Conservation (phyloP, 2,888 invertebrate genomes). For the Byasa hedistus region DNA sequence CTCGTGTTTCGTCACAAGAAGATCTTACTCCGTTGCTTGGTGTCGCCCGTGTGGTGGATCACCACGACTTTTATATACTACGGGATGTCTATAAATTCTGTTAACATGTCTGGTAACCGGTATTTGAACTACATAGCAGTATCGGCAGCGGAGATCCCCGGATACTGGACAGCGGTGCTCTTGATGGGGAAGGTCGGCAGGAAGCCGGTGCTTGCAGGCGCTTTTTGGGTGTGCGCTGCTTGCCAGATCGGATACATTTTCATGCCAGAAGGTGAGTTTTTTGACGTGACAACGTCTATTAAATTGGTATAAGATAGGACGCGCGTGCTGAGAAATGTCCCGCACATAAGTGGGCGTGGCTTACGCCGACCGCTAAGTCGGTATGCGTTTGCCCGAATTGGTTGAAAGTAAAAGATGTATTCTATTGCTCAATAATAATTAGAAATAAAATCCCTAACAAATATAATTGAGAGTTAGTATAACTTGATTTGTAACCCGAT, state of each 20-base stretch:
- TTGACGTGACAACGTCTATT: no score
- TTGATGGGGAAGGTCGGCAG: conserved; percentile 81
- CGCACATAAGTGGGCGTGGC: no score
- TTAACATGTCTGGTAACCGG: conserved; percentile 81
- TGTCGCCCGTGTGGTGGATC: conserved; percentile 81
- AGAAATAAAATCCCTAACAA: no score
- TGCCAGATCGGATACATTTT: conserved; percentile 80
- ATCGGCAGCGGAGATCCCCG: conserved; percentile 83
- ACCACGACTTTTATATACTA: conserved; percentile 84
- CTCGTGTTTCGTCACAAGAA: conserved; percentile 63
- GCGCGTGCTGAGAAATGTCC: no score
- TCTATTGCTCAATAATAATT: no score
- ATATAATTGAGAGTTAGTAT: no score
- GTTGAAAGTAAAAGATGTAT: no score
- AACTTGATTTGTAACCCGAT: no score
- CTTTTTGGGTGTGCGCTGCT: conserved; percentile 79
- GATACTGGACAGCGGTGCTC: conserved; percentile 80
- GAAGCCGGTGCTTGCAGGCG: conserved; percentile 77
- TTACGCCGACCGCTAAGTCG: no score
- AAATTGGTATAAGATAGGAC: no score
- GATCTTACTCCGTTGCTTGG: conserved; percentile 67
- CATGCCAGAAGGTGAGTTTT: conserved; percentile 71
- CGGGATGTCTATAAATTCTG: conserved; percentile 83
- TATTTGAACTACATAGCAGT: conserved; percentile 83
- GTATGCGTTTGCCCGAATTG: no score